Conservation (phyloP, 2,797 vertebrate species). For the Labroides dimidiatus region DNA sequence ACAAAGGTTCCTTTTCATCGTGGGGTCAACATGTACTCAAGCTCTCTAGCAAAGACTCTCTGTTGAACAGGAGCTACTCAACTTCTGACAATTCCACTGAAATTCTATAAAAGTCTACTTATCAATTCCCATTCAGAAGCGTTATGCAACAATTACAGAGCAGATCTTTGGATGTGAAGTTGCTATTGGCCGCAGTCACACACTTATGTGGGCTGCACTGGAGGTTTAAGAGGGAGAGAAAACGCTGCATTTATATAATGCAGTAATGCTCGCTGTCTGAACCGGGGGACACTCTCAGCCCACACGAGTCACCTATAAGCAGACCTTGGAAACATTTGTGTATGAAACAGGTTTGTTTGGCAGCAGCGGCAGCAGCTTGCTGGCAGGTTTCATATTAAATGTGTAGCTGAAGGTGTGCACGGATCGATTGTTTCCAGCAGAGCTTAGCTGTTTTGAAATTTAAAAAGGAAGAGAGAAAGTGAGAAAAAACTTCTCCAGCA, state of each 20-base stretch:
- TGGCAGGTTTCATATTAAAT: constrained; percentile 56
- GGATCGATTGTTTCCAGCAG: constrained; percentile 56
- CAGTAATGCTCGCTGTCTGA: constrained; percentile 56
- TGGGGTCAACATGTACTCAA: constrained; percentile 25
- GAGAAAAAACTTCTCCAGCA: constrained; percentile 22
- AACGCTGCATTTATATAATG: constrained; percentile 60
- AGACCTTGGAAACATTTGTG: constrained; percentile 56
- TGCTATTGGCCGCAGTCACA: constrained; percentile 37
- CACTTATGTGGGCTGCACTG: constrained; percentile 59
- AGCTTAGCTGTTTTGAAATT: constrained; percentile 27
- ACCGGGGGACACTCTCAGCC: constrained; percentile 55
- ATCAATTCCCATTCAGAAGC: constrained; percentile 40
- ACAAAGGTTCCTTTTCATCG: not conserved
- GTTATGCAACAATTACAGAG: constrained; percentile 40
- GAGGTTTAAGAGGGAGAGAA: constrained; percentile 47
- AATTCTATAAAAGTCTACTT: constrained; percentile 26
- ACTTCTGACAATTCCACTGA: constrained; percentile 20
- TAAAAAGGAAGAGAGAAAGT: constrained; percentile 2
- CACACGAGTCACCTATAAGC: constrained; percentile 59
- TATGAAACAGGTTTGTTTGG: constrained; percentile 60
- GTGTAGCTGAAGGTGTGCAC: constrained; percentile 46
- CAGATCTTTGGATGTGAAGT: constrained; percentile 17
- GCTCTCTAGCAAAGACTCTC: constrained; percentile 26
- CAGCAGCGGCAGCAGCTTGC: constrained; percentile 54
- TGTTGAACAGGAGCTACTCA: constrained; percentile 21